Conservation (phyloP, 1,140 invertebrate species). For the Leptinotarsa lineolata region DNA sequence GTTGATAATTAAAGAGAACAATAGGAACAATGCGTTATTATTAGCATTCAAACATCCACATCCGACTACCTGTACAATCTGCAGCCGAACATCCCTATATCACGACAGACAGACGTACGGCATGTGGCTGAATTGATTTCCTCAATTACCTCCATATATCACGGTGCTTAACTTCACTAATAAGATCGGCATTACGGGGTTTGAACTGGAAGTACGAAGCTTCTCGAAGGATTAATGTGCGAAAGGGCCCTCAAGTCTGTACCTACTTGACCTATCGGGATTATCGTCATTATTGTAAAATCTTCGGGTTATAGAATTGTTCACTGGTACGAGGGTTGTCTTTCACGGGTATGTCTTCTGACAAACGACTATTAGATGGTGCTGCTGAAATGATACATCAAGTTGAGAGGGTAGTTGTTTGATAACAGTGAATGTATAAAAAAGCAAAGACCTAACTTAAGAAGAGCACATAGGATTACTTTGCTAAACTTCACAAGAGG, state of each 20-base stretch:
- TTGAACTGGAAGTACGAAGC: not conserved
- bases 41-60: conserved; percentile 1
- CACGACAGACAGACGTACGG: conserved; percentile 14
- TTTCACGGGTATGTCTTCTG: no score
- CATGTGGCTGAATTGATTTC: conserved; percentile 17
- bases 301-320: not conserved
- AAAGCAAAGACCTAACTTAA: no score
- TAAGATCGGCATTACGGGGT: conserved; percentile 6
- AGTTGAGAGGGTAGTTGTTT: no score
- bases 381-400: no score
- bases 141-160: conserved; percentile 20
- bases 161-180: conserved; percentile 16
- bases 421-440: no score
- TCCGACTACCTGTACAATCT: conserved; percentile 17
- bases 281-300: not conserved
- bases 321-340: no score
- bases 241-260: not conserved
- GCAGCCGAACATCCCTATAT: conserved; percentile 16
- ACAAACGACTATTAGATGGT: no score
- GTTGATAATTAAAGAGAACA: conserved; percentile 22
- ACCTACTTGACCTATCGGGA: not conserved
- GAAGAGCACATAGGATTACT: no score
- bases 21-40: conserved; percentile 24
- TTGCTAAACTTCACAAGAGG: no score
- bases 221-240: not conserved